Evolutionary conservation across 2,888 invertebrate genomes (phyloP), one percentile per base, ranked within the genome.

Genomic region (Argyresthia goedartella): DNA sequence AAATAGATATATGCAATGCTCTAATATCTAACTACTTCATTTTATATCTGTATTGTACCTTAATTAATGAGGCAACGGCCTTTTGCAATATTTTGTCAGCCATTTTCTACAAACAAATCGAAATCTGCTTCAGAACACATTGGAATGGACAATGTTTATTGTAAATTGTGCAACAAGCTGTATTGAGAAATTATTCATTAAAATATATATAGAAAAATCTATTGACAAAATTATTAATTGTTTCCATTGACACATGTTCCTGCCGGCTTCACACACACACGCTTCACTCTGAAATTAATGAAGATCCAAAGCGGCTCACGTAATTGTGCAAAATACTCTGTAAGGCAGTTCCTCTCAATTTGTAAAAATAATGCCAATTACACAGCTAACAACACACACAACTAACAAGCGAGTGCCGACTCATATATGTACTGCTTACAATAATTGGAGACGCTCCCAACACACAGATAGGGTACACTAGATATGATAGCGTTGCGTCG

Each of bases 201-300:
- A 85, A 86, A 82, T 84, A 85, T 82, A 53, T 56, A 86, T 85
- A 85, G 84, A 86, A 85, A 84, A 86, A 85, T 84, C 84, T 86
- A 86, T 86, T 86, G 84, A 86, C 73, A 77, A 76, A 73, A 76
- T 67, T 60, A 56, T 65, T 35, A 14, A 50, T 50, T 50, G 41
- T 50, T 50, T 49, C 39, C 36, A 11, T 49, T 36, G 42, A 13
- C 25, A 50, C 8, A 47, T 13, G 47, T 11, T 47, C 8, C 34
- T 25, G 47, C 46, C 33, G 33, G 8, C 46, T 10, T 34, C n/a
- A 46, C 46, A 16, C n/a, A 34, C 43, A 43, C 14, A 15, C 43
- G 15, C 10, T 25, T 25, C 6, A 25, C 25, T 25, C 25, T 25
- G 25, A 25, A 25, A 25, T 25, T 25, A 25, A 25, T 25, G 6